Evolutionary conservation across 2,888 invertebrate species (phyloP), one percentile per base, ranked within the genome.

Genomic region (Trichopria drosophilae): DNA sequence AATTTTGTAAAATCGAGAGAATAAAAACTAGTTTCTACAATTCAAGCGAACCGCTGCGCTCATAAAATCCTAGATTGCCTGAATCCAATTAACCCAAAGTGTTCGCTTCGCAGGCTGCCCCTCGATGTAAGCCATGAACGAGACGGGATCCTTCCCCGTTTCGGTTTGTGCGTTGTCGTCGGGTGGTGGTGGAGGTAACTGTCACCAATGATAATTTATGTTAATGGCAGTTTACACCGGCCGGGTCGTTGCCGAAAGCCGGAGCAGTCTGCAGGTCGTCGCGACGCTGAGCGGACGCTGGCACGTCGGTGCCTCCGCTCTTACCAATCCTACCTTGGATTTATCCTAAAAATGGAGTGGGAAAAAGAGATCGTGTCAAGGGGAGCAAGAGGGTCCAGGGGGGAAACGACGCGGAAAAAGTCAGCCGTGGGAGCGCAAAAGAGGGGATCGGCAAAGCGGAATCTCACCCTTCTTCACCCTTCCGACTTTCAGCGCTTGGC

Each of bases 151-250:
- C 53, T 58, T 46, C 52, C 55, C 48, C 52, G 44, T 55, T 55
- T 52, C 52, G 46, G 53, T 43, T 53, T 32, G 51, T 48, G 53
- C 51, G 51, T 45, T 26, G 50, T 47, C 45, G 51, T 47, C 46
- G n/a, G n/a, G 29, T 51, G 43, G 54, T 52, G 58, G 68, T 67
- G 62, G 70, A 67, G 61, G 70, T 70, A 72, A 80, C 81, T 80
- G 81, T 82, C 81, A 78, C 79, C 79, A 76, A 78, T 78, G 79
- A 81, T 81, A 81, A 82, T 81, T 81, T 76, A 76, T 76, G 75
- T 71, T 75, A 75, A 76, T 74, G 73, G 71, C 67, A 64, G 67
- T 68, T 70, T 64, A 66, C 68, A 67, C 64, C 66, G 69, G 58
- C 62, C 59, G 57, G 61, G 57, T 60, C 55, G 60, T 51, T 58